A percentile compares a stretch with the other conserved stretches of the same genome.
phyloP scores from a whole-genome alignment of 1,140 invertebrate genomes.

The Drosophila suzukii region DNA sequence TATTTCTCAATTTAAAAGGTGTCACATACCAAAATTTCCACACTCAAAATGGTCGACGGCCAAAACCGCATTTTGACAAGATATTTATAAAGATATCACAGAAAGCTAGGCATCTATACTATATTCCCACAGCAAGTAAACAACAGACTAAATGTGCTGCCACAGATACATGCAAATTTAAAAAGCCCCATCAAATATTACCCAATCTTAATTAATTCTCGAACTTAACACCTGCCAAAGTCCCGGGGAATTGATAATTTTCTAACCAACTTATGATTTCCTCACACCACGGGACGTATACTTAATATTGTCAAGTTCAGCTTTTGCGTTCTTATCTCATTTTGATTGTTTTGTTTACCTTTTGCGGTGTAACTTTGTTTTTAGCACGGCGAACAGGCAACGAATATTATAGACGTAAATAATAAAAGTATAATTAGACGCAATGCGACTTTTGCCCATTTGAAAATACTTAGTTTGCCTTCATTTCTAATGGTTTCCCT shows the following conservation, averaged over 20 bases:
- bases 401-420: constrained; percentile 13
- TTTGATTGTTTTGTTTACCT: constrained; percentile 19
- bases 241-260: constrained; percentile 22
- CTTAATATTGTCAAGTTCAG: constrained; percentile 9
- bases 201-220: constrained; percentile 25
- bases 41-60: constrained; percentile 6
- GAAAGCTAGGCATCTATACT: neutral
- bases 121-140: neutral
- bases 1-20: neutral
- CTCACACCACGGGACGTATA: constrained; percentile 7
- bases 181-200: constrained; percentile 13
- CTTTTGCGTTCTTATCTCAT: constrained; percentile 21
- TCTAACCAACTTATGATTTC: constrained; percentile 4
- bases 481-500: neutral
- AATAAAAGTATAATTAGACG: constrained; percentile 4
- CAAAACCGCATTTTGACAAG: constrained; percentile 9
- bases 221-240: constrained; percentile 13
- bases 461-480: constrained; percentile 14
- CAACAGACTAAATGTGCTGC: constrained; percentile 14
- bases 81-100: neutral
- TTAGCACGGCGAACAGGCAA: neutral
- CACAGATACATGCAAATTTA: constrained; percentile 11
- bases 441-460: neutral
- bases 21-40: constrained; percentile 23
- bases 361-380: constrained; percentile 15